A percentile compares a stretch with the other conserved stretches of the same genome.
Evolutionary conservation across 1,140 invertebrate genomes (phyloP).

Genomic region (Drosophila sproati): DNA sequence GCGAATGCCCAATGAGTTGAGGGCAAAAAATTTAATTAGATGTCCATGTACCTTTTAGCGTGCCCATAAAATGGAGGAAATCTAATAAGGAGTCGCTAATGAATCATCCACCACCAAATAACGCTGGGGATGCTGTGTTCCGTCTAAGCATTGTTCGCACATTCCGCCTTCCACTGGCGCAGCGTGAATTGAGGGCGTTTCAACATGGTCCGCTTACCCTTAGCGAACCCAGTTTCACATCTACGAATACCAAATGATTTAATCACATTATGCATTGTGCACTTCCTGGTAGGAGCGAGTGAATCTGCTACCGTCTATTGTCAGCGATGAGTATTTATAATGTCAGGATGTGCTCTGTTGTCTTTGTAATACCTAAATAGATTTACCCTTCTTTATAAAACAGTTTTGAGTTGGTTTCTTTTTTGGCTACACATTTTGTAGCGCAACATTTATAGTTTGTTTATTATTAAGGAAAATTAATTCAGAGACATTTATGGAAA

Average conservation of each 20-base stretch:
- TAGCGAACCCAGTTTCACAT: neutral
- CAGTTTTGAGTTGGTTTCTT: too few species aligned
- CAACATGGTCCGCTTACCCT: slow-evolving; percentile 29
- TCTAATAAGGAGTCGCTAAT: slow-evolving; percentile 57
- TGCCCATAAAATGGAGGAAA: slow-evolving; percentile 64
- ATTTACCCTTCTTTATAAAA: too few species aligned
- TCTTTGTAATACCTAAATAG: too few species aligned
- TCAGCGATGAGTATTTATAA: too few species aligned
- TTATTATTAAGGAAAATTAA: too few species aligned
- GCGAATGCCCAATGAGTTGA: slow-evolving; percentile 64
- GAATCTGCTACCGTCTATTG: too few species aligned
- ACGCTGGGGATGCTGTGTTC: slow-evolving; percentile 28
- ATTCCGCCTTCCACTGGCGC: neutral
- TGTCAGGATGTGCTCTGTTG: too few species aligned
- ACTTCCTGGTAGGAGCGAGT: slow-evolving; percentile 9
- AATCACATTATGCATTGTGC: slow-evolving; percentile 39
- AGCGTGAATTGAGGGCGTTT: slow-evolving; percentile 47
- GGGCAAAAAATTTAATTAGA: slow-evolving; percentile 70
- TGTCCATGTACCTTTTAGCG: slow-evolving; percentile 62
- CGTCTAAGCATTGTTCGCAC: neutral
- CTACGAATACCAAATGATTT: slow-evolving; percentile 38
- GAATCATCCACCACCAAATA: slow-evolving; percentile 55
- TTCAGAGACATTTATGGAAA: too few species aligned
- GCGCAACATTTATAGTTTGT: too few species aligned
- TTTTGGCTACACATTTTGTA: too few species aligned